Evolutionary conservation across 2,113 vertebrate genomes (phyloP), one percentile per base, ranked within the genome.

Genomic region (Irena cyanogastra): DNA sequence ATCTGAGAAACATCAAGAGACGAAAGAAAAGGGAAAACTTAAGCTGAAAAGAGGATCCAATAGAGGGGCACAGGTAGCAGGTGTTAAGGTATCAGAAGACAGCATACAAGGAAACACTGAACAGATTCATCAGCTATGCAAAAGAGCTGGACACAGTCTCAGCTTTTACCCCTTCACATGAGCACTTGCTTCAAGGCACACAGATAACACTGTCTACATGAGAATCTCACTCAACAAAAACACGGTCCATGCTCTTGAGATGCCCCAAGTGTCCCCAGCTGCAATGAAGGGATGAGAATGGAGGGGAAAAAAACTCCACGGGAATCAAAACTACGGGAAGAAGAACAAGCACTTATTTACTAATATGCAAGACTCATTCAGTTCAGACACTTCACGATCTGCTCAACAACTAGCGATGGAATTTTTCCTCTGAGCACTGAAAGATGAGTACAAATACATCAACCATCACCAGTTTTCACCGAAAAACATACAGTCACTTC

Each of bases 161-260:
- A 65, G 35, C 35, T 90, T 75, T 64, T 44, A 81, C 22, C 18
- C 63, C 22, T 83, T 47, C 61, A 60, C 35, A 11, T 2, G 5
- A 92, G 41, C 54, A 81, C 39, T 11, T 78, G 35, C 64, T 71
- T 59, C 35, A 93, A 47, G 41, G 24, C 47, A 87, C 39, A 88
- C 2, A 88, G 59, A 14, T 26, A 54, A 31, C 15, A 63, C 5
- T 9, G 13, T 28, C 44, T 52, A 30, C 41, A 41, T 21, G 13
- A 90, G 27, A 80, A 39, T 31, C 47, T 78, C 71, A 83, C 61
- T 44, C 22, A 52, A 81, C 27, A 52, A 66, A 91, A 84, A 56
- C 0, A 1, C 0, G 0, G 22, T 35, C 31, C 42, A 5, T 18
- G 39, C 17, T 94, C 59, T 52, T 22, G 7, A 60, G 30, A 81